A percentile compares a stretch with the other conserved stretches of the same genome.
These are phyloP conservation scores for Oreochromis tanganicae DNA, from an alignment of 2,113 vertebrate species.

Conservation along the genomic window DNA sequence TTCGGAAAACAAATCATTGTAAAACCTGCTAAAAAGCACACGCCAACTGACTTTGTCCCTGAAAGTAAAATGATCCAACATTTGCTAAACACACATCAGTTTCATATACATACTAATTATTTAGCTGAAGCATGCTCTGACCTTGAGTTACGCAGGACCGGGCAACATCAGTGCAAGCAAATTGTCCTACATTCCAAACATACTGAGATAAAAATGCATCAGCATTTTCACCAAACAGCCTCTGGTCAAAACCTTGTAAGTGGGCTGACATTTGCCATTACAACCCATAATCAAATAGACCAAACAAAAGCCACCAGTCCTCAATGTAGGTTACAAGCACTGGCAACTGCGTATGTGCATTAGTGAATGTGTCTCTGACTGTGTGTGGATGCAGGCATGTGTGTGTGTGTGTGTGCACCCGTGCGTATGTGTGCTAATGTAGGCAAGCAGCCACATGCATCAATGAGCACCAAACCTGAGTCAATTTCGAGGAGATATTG, in stretches of 20 bases:
- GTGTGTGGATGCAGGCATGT: neutral
- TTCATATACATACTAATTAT: neutral
- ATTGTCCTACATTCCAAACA: conserved; percentile 45
- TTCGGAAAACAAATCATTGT: neutral
- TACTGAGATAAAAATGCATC: conserved; percentile 45
- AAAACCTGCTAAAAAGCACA: neutral
- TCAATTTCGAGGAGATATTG: conserved; percentile 45
- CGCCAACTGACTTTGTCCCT: neutral
- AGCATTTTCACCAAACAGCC: conserved; percentile 46
- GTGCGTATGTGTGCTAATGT: conserved; percentile 16
- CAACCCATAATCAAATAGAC: conserved; percentile 41
- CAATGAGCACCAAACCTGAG: conserved; percentile 22
- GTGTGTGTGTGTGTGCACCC: neutral
- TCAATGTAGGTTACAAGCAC: conserved; percentile 45
- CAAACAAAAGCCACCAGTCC: conserved; percentile 41
- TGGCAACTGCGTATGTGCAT: conserved; percentile 16
- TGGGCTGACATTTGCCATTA: conserved; percentile 45
- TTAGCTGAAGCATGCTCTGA: neutral
- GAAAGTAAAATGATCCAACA: neutral
- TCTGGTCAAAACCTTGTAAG: conserved; percentile 48
- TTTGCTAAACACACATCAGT: neutral
- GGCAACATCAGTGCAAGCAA: neutral
- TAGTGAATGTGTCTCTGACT: neutral
- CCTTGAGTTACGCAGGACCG: conserved; percentile 1
- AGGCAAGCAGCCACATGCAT: conserved; percentile 35